A percentile compares a stretch with the other conserved stretches of the same genome.
Evolutionary conservation across 2,797 vertebrate genomes (phyloP).

Genomic region (Poecilia velifera): DNA sequence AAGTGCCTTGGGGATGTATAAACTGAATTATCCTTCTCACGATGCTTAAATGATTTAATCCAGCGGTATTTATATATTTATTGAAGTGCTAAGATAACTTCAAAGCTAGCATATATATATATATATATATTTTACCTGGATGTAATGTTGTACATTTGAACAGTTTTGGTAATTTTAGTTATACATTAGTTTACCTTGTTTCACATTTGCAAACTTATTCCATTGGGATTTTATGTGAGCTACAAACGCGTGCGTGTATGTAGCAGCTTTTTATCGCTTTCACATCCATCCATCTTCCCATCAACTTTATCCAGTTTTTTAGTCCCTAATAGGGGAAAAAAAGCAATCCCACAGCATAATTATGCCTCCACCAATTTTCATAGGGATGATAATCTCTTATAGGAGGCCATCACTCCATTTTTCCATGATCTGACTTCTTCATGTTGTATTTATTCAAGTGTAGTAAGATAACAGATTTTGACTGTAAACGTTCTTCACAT

Average conservation of each 20-base stretch:
- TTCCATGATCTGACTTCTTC: neutral
- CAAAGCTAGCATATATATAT: neutral
- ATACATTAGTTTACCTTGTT: neutral
- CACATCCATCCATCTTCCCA: neutral
- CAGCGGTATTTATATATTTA: neutral
- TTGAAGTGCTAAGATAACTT: neutral
- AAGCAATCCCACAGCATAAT: neutral
- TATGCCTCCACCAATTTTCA: neutral
- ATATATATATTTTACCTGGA: too few species aligned
- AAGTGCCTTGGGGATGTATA: too few species aligned
- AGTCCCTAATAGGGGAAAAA: neutral
- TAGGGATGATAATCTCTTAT: too few species aligned
- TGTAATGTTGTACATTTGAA: too few species aligned
- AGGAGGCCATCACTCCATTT: neutral
- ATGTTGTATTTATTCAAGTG: neutral
- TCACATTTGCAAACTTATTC: neutral
- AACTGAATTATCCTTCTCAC: conserved; percentile 4
- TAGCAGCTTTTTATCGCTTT: neutral
- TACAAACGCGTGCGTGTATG: too few species aligned
- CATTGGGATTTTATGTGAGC: too few species aligned
- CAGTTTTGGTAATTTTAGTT: too few species aligned
- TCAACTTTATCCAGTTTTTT: neutral
- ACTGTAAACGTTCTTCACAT: neutral
- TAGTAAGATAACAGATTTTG: neutral
- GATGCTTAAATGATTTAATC: neutral